phyloP scores from a whole-genome alignment of 2,888 invertebrate species.

The Zygogramma bicolorata region DNA sequence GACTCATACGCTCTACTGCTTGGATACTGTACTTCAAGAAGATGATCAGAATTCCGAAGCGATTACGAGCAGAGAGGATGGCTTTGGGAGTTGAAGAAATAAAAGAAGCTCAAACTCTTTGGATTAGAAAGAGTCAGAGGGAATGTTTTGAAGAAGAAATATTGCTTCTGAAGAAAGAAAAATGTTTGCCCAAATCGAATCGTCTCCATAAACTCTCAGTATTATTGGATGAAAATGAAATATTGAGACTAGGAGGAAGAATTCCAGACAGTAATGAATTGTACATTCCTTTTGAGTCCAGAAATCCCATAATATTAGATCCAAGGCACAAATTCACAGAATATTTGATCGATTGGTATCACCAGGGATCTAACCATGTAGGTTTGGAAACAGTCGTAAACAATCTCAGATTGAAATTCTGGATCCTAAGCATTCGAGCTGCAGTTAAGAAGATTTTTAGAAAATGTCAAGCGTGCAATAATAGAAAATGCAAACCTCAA shows the following conservation, averaged over 20 bases:
- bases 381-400: background rate
- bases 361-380: background rate
- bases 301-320: background rate
- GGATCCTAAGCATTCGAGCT: background rate
- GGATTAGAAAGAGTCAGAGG: background rate
- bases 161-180: background rate
- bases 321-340: background rate
- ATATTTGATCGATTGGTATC: background rate
- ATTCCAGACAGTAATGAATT: too few species aligned
- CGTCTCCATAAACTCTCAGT: background rate
- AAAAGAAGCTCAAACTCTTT: background rate
- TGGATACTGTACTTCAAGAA: background rate
- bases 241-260: background rate
- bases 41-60: background rate
- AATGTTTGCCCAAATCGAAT: background rate
- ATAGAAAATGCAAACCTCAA: background rate
- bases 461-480: background rate
- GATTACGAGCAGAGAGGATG: background rate
- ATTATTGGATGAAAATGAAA: background rate
- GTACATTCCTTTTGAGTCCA: background rate
- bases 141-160: background rate
- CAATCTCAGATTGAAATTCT: background rate
- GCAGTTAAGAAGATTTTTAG: background rate
- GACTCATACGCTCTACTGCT: constrained; percentile 5
- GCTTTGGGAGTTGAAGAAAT: background rate